Conservation (phyloP, 2,113 vertebrate genomes). For the Uropsilus gracilis region DNA sequence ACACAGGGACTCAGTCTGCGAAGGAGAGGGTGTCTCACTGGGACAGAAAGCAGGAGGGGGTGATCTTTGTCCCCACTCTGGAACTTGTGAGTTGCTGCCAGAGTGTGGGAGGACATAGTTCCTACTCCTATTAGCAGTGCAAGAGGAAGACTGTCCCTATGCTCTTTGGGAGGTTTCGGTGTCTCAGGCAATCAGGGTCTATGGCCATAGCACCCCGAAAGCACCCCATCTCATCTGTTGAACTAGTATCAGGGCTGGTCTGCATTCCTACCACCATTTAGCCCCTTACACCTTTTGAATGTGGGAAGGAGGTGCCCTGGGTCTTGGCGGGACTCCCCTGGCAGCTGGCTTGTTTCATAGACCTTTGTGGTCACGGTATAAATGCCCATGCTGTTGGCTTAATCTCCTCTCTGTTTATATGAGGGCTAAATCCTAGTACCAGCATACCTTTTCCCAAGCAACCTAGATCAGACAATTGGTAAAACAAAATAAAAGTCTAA, state of each 20-base stretch:
- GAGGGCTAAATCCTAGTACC: not conserved
- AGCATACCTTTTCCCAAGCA: not conserved
- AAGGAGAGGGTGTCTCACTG: not conserved
- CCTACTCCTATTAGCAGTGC: too few species aligned
- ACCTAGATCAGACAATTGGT: not conserved
- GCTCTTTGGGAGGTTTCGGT: accelerated
- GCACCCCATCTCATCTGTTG: too few species aligned
- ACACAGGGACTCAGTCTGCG: accelerated
- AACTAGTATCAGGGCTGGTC: not conserved
- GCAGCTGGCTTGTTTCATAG: not conserved
- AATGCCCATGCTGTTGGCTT: not conserved
- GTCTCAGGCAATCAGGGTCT: too few species aligned
- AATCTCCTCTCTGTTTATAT: not conserved
- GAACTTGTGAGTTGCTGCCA: not conserved
- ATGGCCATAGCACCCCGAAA: too few species aligned
- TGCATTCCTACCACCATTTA: not conserved
- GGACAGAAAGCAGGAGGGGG: not conserved
- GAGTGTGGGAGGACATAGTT: too few species aligned
- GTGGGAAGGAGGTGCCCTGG: not conserved
- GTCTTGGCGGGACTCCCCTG: not conserved
- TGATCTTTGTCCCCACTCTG: too few species aligned
- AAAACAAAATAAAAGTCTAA: not conserved
- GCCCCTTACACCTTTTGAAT: not conserved
- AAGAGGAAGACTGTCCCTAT: too few species aligned
- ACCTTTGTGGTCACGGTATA: not conserved